Base-by-base conservation (phyloP, 2,797 vertebrate species). In the Tauraco hartlaubi region DNA sequence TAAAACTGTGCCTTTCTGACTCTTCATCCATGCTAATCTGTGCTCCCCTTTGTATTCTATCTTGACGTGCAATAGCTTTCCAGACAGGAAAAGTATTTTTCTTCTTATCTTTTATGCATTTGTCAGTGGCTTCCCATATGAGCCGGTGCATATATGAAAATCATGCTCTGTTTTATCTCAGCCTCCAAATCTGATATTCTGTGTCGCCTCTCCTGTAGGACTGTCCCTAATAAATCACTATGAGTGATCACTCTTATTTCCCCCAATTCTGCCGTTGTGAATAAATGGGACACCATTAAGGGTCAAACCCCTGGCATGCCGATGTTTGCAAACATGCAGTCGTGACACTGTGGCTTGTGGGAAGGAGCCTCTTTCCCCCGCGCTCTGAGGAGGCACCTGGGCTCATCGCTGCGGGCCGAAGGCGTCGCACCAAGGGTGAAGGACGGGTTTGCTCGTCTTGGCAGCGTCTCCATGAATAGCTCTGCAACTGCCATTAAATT, bases 251-350 rank as follows among this genome's bases (percentile, higher is more conserved):
- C 19, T 62, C 0, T 49, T 63, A 9, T n/a, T 72, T 80, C 23
- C 21, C n/a, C 51, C 55, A 62, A 0, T 54, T 87, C 71, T 89
- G 77, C 66, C 67, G 62, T 44, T 43, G 18, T 31, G 71, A 46
- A 35, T 83, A 37, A 82, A 58, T 55, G 25, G 72, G 22, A 44
- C 21, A 18, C 26, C 13, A 1, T 48, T n/a, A 29, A 48, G 25
- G 78, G 51, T 52, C 49, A 48, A 8, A 4, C 5, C 37, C 25
- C 16, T 0, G 0, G 17, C 2, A 1, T 11, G 6, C 54, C 48
- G 63, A 28, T 49, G 61, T 73, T 58, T 84, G 20, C 37, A 19
- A 37, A 23, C 0, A 4, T 22, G 11, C n/a, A 2, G 18, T 25
- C 0, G 1, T 14, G 49, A 51, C 72, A 2, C 15, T 6, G 43